Evolutionary conservation across 1,140 invertebrate genomes (phyloP), one percentile per base, ranked within the genome.

Genomic region (Danaus plexippus): DNA sequence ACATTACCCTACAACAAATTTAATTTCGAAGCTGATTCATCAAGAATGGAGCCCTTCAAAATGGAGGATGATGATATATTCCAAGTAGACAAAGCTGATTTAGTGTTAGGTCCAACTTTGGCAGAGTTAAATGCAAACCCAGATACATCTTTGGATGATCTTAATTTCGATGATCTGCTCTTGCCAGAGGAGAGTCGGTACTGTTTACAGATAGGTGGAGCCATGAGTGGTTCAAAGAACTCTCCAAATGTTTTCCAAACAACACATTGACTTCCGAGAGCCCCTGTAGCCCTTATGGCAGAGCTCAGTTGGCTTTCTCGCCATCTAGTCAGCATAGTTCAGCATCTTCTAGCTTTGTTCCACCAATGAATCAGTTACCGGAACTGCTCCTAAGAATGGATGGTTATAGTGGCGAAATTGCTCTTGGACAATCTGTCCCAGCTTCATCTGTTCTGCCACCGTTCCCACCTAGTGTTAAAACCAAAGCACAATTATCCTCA

Each of bases 1-100:
- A 79, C 75, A 60, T 77, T 83, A 59, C 75, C 86, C 18, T 89
- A 88, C 67, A 80, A 71, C 52, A 87, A 83, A 52, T 66, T 84
- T 48, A 63, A 74, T 42, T 80, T 77, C 52, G 87, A 88, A 47
- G 69, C 74, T 50, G 81, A 89, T 49, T 67, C 80, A 45, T 74
- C 89, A 47, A 92, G 91, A 87, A 87, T 88, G 51, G 91, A 92
- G 67, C 82, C 90, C 5, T 91, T 93, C 48, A 92, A 91, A 78
- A 92, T 94, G 90, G 94, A 95, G 67, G 94, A 96, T 69, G 94
- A 96, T 75, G 94, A 96, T 74, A 95, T 96, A 63, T 95, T 96
- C 75, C 94, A 95, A 88, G 93, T 96, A 44, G 94, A 96, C 76
- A 95, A 95, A 83, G 92, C 92, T 46, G 94, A 96, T 86, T 89